These are phyloP conservation scores for Pachyseris speciosa DNA, from an alignment of 64 coral and sea anemone species.

Conservation along the genomic window DNA sequence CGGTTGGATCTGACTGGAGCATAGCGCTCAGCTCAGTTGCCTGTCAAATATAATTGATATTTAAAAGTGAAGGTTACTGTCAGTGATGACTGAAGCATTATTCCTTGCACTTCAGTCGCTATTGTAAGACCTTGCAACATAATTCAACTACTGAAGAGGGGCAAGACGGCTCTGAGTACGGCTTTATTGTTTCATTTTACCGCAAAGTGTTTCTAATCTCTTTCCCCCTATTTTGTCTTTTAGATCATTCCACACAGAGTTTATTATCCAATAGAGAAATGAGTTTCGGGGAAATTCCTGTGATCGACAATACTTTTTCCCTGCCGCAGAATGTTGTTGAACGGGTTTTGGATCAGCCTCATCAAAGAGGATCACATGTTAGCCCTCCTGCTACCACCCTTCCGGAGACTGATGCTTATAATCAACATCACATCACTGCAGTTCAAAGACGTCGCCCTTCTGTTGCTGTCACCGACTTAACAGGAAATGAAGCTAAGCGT, in stretches of 20 bases:
- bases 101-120: too few species aligned
- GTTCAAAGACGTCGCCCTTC: neutral
- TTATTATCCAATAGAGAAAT: neutral
- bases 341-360: neutral
- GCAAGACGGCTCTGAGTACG: too few species aligned
- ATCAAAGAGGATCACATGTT: neutral
- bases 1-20: too few species aligned
- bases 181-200: too few species aligned
- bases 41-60: too few species aligned
- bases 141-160: too few species aligned
- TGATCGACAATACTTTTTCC: neutral
- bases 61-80: too few species aligned
- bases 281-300: neutral
- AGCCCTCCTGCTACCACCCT: neutral
- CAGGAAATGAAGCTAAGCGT: neutral
- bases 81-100: too few species aligned
- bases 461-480: slow-evolving; percentile 8
- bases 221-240: neutral
- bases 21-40: too few species aligned
- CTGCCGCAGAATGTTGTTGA: slow-evolving; percentile 4
- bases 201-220: neutral
- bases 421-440: too few species aligned
- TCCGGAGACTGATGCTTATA: too few species aligned
- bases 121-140: too few species aligned
- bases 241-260: neutral